Percentiles rank a stretch among this genome's conserved stretches.
Conservation (phyloP, 1,140 invertebrate species). For the Caenorhabditis tropicalis region DNA sequence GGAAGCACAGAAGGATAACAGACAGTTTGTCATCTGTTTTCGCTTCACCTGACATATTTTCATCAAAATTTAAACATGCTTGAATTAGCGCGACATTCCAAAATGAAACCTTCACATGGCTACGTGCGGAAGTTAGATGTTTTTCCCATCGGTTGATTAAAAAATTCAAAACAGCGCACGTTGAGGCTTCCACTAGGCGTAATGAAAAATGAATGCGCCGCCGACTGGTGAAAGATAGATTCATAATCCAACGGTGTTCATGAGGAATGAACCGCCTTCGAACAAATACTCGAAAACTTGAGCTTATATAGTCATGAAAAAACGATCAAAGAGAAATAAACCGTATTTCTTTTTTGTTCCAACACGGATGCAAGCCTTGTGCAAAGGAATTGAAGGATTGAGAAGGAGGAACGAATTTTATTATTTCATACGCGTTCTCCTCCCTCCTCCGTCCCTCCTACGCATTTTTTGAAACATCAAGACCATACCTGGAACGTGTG, state of each 20-base stretch:
- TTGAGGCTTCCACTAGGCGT: too few species aligned
- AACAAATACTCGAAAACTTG: too few species aligned
- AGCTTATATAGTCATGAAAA: too few species aligned
- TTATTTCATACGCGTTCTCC: neutral
- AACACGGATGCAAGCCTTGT: too few species aligned
- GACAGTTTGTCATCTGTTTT: neutral
- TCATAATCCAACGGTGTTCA: too few species aligned
- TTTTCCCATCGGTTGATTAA: neutral
- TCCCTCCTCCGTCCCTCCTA: neutral
- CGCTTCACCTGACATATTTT: neutral
- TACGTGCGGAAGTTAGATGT: neutral
- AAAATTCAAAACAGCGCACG: neutral
- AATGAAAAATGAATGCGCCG: too few species aligned
- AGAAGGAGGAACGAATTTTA: neutral
- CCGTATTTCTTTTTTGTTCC: too few species aligned
- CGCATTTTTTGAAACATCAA: too few species aligned
- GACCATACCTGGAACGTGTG: conserved; percentile 15
- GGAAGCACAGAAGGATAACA: neutral
- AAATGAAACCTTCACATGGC: neutral
- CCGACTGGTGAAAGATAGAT: too few species aligned
- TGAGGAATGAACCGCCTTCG: too few species aligned
- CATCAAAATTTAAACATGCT: neutral
- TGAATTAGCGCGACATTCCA: neutral
- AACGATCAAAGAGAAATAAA: too few species aligned
- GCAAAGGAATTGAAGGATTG: neutral